These are phyloP conservation scores for Turnix velox DNA, from an alignment of 2,113 vertebrate species.

Conservation along the genomic window DNA sequence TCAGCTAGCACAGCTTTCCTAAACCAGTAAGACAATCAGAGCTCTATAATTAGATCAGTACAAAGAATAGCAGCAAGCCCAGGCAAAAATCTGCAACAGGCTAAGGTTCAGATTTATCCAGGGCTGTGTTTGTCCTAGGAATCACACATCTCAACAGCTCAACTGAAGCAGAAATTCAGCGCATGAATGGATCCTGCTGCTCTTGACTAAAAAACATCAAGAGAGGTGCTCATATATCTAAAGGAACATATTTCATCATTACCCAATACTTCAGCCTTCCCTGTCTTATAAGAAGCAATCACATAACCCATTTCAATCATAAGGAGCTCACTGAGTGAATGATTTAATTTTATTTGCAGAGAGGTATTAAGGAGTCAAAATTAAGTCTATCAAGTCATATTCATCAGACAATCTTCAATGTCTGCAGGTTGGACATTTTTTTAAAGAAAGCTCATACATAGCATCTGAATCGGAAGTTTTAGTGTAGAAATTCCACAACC, in stretches of 20 bases:
- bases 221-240: background rate
- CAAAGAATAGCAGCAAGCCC: background rate
- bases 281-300: background rate
- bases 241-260: background rate
- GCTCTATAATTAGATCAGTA: background rate
- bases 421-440: background rate
- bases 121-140: background rate
- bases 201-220: background rate
- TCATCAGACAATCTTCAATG: background rate
- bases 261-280: background rate
- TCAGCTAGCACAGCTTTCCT: background rate
- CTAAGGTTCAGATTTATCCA: background rate
- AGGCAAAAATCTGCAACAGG: background rate
- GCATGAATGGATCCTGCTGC: background rate
- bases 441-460: background rate
- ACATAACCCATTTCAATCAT: background rate
- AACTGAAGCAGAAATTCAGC: background rate
- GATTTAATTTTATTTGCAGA: background rate
- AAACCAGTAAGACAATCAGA: background rate
- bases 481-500: background rate
- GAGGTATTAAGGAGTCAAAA: background rate
- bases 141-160: background rate
- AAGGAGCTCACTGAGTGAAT: background rate
- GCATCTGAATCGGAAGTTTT: background rate
- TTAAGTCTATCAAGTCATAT: background rate